These are phyloP conservation scores for Sandelia bainsii DNA, from an alignment of 2,797 vertebrate genomes.

Conservation along the genomic window DNA sequence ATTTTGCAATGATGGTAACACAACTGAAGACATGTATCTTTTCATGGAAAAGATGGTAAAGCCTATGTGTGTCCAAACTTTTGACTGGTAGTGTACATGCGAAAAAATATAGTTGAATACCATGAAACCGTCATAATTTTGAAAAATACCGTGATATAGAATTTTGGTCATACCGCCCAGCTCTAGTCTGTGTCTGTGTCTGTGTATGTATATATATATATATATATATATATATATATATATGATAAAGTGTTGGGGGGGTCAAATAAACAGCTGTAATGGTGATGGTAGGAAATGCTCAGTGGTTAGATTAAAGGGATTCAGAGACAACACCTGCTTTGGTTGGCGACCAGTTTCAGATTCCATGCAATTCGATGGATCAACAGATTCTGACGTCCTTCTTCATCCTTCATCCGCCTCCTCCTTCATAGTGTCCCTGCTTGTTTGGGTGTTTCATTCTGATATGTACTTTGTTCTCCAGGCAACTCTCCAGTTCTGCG, in stretches of 20 bases:
- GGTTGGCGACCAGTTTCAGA: conserved; percentile 14
- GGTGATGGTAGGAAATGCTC: neutral
- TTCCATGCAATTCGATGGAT: conserved; percentile 16
- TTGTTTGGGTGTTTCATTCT: conserved; percentile 54
- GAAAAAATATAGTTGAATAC: too few relatives aligned
- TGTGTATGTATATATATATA: neutral
- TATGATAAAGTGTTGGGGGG: too few relatives aligned
- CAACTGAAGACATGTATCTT: too few relatives aligned
- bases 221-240: neutral
- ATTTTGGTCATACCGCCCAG: too few relatives aligned
- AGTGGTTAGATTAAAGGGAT: neutral
- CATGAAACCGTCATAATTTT: too few relatives aligned
- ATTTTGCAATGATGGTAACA: too few relatives aligned
- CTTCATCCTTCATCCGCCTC: conserved; percentile 4
- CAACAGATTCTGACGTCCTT: conserved; percentile 17
- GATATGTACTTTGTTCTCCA: conserved; percentile 74
- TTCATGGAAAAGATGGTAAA: too few relatives aligned
- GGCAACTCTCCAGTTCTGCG: conserved; percentile 98
- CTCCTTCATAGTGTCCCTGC: conserved; percentile 18
- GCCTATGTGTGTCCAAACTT: too few relatives aligned
- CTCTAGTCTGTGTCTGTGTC: neutral
- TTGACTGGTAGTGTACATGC: too few relatives aligned
- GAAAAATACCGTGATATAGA: too few relatives aligned
- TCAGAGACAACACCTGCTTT: neutral
- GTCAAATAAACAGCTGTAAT: neutral